Evolutionary conservation across 2,888 invertebrate species (phyloP), one percentile per base, ranked within the genome.

Genomic region (Pachliopta kotzebuea): DNA sequence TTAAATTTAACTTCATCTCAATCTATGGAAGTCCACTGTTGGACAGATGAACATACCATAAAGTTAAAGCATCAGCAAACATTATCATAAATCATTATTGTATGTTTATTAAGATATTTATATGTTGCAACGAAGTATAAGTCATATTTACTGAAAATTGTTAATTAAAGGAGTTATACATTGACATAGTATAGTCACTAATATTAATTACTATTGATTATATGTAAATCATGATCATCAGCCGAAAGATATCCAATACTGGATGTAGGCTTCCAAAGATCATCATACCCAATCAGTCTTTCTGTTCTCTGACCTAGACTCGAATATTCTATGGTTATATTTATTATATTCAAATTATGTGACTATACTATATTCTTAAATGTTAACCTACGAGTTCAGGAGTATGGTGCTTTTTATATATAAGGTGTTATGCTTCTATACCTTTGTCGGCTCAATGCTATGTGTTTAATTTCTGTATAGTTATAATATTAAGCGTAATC

Each of bases 381-480:
- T 24, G 21, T 37, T 37, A 37, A 62, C 37, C 50, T 21, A 31
- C 17, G 42, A 58, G 54, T 63, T 58, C 53, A 29, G 76, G 81
- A 77, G 79, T 74, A 76, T 74, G 82, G 83, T 86, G 84, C 85
- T 85, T 84, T 74, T 75, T 72, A 72, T 77, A 77, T 69, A 63
- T 74, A 74, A 77, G 74, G 72, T 74, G 75, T 80, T 75, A 77
- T 73, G 86, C 84, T 84, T 83, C 72, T 76, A 78, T 80, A 83
- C 77, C 76, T 77, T 77, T 76, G 78, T 81, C 81, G 82, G 86
- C 86, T 86, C 86, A 86, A 86, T 80, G 79, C 78, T 76, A 82
- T 81, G 78, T 78, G 9, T 80, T 79, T 73, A 75, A 31, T 64
- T 62, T 61, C 56, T 56, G 37, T 63, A n/a, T 59, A 62, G 53